These are phyloP conservation scores for Trypoxylus dichotomus DNA, from an alignment of 1,140 invertebrate genomes.

Conservation along the genomic window DNA sequence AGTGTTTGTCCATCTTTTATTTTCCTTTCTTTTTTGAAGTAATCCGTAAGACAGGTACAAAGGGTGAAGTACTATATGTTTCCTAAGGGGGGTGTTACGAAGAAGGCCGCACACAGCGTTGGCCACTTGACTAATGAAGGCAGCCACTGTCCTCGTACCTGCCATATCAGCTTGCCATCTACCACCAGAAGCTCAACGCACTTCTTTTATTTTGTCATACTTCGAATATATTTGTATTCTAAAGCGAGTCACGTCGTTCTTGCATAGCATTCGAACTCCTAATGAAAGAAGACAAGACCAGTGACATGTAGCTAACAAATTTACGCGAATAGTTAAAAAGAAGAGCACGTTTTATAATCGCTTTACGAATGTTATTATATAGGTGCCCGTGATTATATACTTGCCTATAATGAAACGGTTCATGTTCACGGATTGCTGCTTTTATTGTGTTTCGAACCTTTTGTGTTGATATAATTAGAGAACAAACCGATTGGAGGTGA, in stretches of 20 bases:
- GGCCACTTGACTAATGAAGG: constrained; percentile 36
- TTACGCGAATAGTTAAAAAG: neutral
- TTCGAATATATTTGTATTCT: constrained; percentile 21
- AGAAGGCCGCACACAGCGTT: constrained; percentile 33
- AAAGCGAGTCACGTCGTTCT: constrained; percentile 16
- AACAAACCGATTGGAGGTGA: neutral
- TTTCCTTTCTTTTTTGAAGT: constrained; percentile 23
- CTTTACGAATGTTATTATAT: too few species aligned
- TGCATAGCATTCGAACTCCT: neutral
- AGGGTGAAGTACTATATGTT: constrained; percentile 29
- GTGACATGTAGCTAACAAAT: neutral
- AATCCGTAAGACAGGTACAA: constrained; percentile 33
- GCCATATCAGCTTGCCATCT: constrained; percentile 35
- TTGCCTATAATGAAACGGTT: too few species aligned
- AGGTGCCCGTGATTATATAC: too few species aligned
- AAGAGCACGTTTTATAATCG: too few species aligned
- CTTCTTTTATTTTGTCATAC: constrained; percentile 30
- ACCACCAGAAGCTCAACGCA: constrained; percentile 30
- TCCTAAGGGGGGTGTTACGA: constrained; percentile 19
- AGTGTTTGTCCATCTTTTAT: constrained; percentile 20
- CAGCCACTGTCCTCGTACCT: constrained; percentile 35
- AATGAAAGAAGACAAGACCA: neutral
- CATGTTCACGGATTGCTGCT: too few species aligned
- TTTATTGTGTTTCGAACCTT: too few species aligned
- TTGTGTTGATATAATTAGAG: too few species aligned